Base-by-base conservation (phyloP, 2,113 vertebrate species). In the Dasyornis broadbenti region DNA sequence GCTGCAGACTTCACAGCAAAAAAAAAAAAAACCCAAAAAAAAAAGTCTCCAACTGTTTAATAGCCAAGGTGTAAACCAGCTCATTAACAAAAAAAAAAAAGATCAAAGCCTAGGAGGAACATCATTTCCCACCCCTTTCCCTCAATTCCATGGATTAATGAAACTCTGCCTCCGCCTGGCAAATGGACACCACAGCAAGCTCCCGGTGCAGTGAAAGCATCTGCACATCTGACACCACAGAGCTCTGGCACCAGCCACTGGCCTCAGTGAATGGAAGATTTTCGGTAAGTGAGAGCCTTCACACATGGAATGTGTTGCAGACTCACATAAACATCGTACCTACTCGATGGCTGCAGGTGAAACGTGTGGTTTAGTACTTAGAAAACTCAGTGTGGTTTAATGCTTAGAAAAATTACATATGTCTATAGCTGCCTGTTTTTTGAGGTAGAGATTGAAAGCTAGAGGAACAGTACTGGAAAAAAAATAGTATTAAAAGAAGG, bases 261-360 rank as follows among this genome's bases (percentile, higher is more conserved):
- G 64, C 60, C 88, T 56, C 72, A 84, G 72, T n/a, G 83, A 94
- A 53, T 27, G 37, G 89, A 84, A 56, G n/a, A 42, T 52, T 97
- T 95, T 57, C 40, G 40, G n/a, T 31, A 77, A 91, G 84, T 37
- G 54, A 87, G 91, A 83, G 80, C 78, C 37, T 95, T 94, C 30
- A 89, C 81, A 87, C 42, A 57, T 50, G 77, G 75, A 89, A 96
- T 76, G 73, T 89, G 59, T 81, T 95, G 88, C 65, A 92, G 45
- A 84, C 35, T 78, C 59, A 69, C 63, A 90, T 78, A 96, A 94
- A 94, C 60, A 30, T 71, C 40, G 66, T 23, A 88, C 60, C 60
- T 88, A 40, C 50, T 84, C 60, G 56, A 89, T 57, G 66, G 80
- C 13, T 87, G 81, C 69, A 71, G 77, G 84, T 42, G 53, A 95